Percentiles rank a stretch among this genome's conserved stretches.
phyloP scores from a whole-genome alignment of 2,113 vertebrate species.

The Alces alces region DNA sequence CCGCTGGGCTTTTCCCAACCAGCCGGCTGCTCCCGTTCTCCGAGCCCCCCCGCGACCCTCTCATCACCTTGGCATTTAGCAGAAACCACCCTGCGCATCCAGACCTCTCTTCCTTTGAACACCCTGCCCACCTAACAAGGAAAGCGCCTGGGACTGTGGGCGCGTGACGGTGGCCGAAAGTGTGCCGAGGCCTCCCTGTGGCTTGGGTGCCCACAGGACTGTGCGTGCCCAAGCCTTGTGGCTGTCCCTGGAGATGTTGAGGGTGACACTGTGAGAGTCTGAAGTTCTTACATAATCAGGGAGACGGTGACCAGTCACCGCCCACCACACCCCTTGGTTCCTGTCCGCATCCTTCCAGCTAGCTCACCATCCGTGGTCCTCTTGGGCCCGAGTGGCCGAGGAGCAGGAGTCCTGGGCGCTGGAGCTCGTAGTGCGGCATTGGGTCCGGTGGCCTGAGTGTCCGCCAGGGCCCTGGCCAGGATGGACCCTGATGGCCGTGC shows the following conservation, averaged over 20 bases:
- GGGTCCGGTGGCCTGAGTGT: background rate
- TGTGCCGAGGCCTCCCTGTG: background rate
- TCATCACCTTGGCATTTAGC: background rate
- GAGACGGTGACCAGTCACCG: background rate
- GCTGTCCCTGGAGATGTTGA: background rate
- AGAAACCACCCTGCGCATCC: background rate
- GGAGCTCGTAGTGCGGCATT: too few relatives aligned
- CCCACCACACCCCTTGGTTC: rapidly evolving
- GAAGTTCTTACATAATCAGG: background rate
- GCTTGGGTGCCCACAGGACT: rapidly evolving
- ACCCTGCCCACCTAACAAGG: background rate
- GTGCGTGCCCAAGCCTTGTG: background rate
- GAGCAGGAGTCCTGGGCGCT: rapidly evolving
- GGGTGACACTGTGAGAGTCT: background rate
- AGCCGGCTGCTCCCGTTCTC: rapidly evolving
- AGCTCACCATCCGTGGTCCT: background rate
- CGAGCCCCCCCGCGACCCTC: background rate
- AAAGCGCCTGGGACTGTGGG: background rate
- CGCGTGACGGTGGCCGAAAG: rapidly evolving
- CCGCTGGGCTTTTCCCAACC: background rate
- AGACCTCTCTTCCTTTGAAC: background rate
- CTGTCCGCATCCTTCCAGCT: rapidly evolving
- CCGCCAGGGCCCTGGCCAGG: background rate
- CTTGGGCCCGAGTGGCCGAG: background rate
- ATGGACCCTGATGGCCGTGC: rapidly evolving